Evolutionary conservation across 2,888 invertebrate genomes (phyloP), one percentile per base, ranked within the genome.

Genomic region (Drosophila engyochracea): DNA sequence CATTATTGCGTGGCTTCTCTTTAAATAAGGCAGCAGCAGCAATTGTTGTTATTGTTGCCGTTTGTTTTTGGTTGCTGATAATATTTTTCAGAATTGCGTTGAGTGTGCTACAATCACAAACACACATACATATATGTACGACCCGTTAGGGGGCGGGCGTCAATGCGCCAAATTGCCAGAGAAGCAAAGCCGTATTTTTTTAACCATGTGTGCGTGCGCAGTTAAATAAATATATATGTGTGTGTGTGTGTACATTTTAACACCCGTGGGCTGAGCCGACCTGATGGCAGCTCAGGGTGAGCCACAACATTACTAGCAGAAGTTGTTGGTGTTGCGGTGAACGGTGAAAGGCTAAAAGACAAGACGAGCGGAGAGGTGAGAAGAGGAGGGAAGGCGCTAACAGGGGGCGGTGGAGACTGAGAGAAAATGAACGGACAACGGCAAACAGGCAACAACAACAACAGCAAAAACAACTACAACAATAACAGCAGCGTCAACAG

Each of bases 281-380:
- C 76, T 69, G 86, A 81, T 85, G 87, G 79, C 89, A 89, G 87
- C 85, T 88, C 87, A 88, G 87, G 89, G 87, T 89, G 89, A 88
- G 87, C 87, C 70, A 89, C 87, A 88, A 85, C 85, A 89, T 89
- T 83, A 87, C 82, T 80, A 79, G 83, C 80, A 69, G 70, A 61
- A 72, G 70, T 58, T 82, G 73, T 75, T 55, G 74, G 54, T 79
- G 73, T 71, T 80, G 85, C 70, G 81, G 86, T 79, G 86, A 90
- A 81, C 81, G 87, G 90, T 86, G 82, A 75, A 78, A 73, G 83
- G 79, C 78, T 58, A 70, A 76, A 74, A 76, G 72, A 69, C 60
- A 70, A 62, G 57, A 53, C 57, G 55, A 51, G 54, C 54, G 52
- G 49, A 55, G 59, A 39, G 51, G 60, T 33, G 60, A 57, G 39